Evolutionary conservation across 2,888 invertebrate species (phyloP), one percentile per base, ranked within the genome.

Genomic region (Orthosia cruda): DNA sequence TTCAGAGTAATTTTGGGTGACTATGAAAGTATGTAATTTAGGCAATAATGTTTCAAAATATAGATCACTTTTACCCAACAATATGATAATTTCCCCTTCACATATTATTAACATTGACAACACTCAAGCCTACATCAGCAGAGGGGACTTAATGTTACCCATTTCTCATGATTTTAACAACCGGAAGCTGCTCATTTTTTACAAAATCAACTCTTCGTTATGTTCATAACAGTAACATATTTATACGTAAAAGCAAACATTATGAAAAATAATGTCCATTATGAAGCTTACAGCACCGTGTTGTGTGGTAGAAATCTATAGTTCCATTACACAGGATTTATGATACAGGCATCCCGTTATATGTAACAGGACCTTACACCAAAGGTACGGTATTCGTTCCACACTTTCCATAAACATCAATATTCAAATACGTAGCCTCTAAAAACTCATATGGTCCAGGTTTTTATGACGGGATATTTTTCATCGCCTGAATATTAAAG

Each of bases 401-500:
- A 83, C 86, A 90, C 89, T 94, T 93, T 93, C 92, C 93, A 95
- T 94, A 94, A 95, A 94, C 93, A 95, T 95, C 94, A 95, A 95
- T 95, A 95, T 95, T 95, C 93, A 95, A 95, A 95, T 93, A 91
- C 92, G 92, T 84, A 88, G 90, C 91, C 89, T 92, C 94, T 93
- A 92, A 95, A 94, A 94, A 93, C 95, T 94, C 94, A 93, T 94
- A 94, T 92, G 94, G 92, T 91, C 93, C 93, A 92, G 91, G 92
- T 94, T 95, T 95, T 96, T 95, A 95, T 95, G 92, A 92, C 91
- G 90, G 93, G 92, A 87, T 95, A 95, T 95, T 94, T 95, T 95
- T 96, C 95, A 95, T 94, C 92, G 94, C 90, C 90, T 93, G 94
- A 95, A 96, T 95, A 95, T 94, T 95, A 95, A 95, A 95, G 90